These are phyloP conservation scores for Rhagoletis zephyria DNA, from an alignment of 1,140 invertebrate species.

Conservation along the genomic window DNA sequence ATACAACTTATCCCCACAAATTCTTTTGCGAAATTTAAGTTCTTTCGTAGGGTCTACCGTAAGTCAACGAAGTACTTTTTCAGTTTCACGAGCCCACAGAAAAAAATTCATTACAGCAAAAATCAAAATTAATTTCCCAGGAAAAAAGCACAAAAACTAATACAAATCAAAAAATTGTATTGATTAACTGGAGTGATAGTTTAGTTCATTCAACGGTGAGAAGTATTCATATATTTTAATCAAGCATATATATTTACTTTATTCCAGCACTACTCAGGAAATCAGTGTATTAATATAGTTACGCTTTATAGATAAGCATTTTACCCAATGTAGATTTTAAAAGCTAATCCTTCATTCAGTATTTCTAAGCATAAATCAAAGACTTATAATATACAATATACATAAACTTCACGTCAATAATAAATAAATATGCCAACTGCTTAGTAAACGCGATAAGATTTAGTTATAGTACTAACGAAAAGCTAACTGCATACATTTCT, in stretches of 20 bases:
- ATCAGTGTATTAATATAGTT: neutral
- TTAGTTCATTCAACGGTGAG: no score
- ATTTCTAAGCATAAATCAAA: neutral
- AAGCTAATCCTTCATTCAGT: neutral
- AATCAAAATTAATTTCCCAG: no score
- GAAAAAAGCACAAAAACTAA: no score
- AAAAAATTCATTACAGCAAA: no score
- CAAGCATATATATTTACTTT: neutral
- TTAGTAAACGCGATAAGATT: slow-evolving; percentile 30
- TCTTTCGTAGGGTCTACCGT: no score
- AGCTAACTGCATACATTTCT: neutral
- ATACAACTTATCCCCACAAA: no score
- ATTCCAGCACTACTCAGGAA: neutral
- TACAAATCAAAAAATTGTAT: no score
- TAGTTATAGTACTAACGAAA: neutral
- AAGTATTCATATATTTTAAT: neutral
- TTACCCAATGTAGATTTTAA: neutral
- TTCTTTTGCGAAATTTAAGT: no score
- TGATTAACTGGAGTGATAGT: no score
- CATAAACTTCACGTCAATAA: neutral
- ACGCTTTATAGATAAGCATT: neutral
- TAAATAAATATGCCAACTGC: slow-evolving; percentile 9
- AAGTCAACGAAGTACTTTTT: no score
- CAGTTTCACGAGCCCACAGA: no score
- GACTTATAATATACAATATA: neutral